A percentile compares a stretch with the other conserved stretches of the same genome.
These are phyloP conservation scores for Stigmatopora argus DNA, from an alignment of 2,113 vertebrate species.

Conservation along the genomic window DNA sequence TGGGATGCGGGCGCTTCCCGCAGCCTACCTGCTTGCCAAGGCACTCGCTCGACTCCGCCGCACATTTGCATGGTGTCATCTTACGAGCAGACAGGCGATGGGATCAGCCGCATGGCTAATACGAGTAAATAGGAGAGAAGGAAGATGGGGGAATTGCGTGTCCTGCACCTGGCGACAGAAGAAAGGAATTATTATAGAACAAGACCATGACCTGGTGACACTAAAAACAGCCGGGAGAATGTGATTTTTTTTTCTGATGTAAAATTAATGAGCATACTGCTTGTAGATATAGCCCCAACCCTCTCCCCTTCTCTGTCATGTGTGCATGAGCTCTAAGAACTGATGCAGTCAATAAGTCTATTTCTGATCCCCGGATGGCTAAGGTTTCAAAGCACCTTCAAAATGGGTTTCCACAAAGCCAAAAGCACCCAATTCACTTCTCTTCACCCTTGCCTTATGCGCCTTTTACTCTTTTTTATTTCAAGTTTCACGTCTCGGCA, in stretches of 20 bases:
- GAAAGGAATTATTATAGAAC: constrained; percentile 30
- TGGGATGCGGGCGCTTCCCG: constrained; percentile 42
- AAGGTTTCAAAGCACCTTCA: constrained; percentile 74
- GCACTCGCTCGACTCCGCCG: constrained; percentile 40
- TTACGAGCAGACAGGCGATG: constrained; percentile 59
- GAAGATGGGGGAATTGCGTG: constrained; percentile 19
- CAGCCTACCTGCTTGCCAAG: constrained; percentile 61
- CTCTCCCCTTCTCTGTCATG: constrained; percentile 17
- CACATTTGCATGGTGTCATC: constrained; percentile 66
- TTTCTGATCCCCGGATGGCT: constrained; percentile 72
- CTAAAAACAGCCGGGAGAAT: constrained; percentile 41
- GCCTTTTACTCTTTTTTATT: constrained; percentile 41
- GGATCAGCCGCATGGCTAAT: constrained; percentile 53
- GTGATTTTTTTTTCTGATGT: constrained; percentile 50
- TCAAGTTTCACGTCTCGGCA: neutral
- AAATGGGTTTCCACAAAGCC: constrained; percentile 68
- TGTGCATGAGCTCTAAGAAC: constrained; percentile 57
- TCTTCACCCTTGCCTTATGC: constrained; percentile 39
- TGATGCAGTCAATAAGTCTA: constrained; percentile 69
- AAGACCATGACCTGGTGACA: constrained; percentile 13
- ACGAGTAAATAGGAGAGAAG: constrained; percentile 47
- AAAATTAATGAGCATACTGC: constrained; percentile 49
- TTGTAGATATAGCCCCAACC: constrained; percentile 25
- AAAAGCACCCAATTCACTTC: constrained; percentile 51
- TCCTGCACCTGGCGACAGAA: constrained; percentile 11